These are phyloP conservation scores for Argya squamiceps DNA, from an alignment of 2,797 vertebrate species.

Conservation along the genomic window DNA sequence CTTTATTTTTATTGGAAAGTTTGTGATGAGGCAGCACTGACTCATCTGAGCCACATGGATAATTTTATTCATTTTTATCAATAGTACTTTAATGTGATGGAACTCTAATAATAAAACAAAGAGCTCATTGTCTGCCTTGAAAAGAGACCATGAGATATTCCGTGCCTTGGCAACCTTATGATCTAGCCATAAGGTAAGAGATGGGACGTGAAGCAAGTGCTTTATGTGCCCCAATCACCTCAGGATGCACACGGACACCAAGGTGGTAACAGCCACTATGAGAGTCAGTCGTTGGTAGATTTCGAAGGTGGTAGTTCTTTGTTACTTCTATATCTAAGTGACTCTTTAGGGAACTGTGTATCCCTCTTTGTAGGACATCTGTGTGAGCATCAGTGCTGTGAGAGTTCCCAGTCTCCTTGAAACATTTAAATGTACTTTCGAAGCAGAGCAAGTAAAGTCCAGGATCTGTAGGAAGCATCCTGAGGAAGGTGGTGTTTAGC, in stretches of 20 bases:
- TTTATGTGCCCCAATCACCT: background rate
- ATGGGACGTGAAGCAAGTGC: fast-evolving
- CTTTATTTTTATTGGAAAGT: conserved; percentile 49
- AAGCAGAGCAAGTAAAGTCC: background rate
- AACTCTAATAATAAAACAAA: conserved; percentile 15
- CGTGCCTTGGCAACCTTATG: background rate
- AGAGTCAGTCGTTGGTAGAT: background rate
- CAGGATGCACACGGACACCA: background rate
- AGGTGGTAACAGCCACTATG: fast-evolving
- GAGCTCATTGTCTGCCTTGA: background rate
- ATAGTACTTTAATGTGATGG: background rate
- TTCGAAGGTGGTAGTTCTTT: background rate
- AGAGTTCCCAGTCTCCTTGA: background rate
- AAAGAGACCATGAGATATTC: background rate
- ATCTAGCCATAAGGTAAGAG: background rate
- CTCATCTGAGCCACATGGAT: background rate
- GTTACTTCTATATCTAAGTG: background rate
- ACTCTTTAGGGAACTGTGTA: background rate
- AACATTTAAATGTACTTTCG: background rate
- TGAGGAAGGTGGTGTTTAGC: background rate
- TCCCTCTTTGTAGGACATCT: background rate
- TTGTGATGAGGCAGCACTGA: conserved; percentile 46
- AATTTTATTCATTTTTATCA: conserved; percentile 44
- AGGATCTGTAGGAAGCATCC: background rate
- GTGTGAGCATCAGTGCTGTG: background rate